These are phyloP conservation scores for Sebastiscus tertius DNA, from an alignment of 2,797 vertebrate species.

Conservation along the genomic window DNA sequence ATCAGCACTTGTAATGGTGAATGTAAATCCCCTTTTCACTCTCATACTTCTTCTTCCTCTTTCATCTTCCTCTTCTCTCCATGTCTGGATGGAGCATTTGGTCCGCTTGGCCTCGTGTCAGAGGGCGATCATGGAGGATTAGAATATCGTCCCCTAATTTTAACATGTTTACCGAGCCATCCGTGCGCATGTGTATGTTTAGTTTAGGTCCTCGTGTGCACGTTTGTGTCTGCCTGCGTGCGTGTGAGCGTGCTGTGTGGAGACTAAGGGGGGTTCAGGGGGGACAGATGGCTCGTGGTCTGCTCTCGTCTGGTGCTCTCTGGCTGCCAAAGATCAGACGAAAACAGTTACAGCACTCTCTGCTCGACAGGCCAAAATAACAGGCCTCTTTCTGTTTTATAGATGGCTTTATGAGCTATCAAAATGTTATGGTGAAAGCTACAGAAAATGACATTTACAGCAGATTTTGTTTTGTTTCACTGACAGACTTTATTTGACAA, in stretches of 20 bases:
- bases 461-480: constrained; percentile 41
- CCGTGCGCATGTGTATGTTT: not conserved
- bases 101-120: constrained; percentile 32
- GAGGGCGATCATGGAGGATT: constrained; percentile 26
- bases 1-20: constrained; percentile 11
- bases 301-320: constrained; percentile 70
- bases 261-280: constrained; percentile 45
- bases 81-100: constrained; percentile 30
- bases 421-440: constrained; percentile 17
- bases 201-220: constrained; percentile 13
- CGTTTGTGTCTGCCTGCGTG: constrained; percentile 1
- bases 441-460: constrained; percentile 25
- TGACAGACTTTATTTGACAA: constrained; percentile 9
- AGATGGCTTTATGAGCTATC: constrained; percentile 34
- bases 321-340: constrained; percentile 76
- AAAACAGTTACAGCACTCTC: constrained; percentile 54
- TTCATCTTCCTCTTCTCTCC: not conserved
- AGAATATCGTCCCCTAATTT: constrained; percentile 39
- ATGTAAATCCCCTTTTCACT: not conserved
- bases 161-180: constrained; percentile 44
- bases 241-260: constrained; percentile 17
- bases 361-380: constrained; percentile 30
- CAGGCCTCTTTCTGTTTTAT: constrained; percentile 47
- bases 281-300: constrained; percentile 78
- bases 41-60: not conserved